Evolutionary conservation across 2,888 invertebrate species (phyloP).

Genomic region (Metellina segmentata): DNA sequence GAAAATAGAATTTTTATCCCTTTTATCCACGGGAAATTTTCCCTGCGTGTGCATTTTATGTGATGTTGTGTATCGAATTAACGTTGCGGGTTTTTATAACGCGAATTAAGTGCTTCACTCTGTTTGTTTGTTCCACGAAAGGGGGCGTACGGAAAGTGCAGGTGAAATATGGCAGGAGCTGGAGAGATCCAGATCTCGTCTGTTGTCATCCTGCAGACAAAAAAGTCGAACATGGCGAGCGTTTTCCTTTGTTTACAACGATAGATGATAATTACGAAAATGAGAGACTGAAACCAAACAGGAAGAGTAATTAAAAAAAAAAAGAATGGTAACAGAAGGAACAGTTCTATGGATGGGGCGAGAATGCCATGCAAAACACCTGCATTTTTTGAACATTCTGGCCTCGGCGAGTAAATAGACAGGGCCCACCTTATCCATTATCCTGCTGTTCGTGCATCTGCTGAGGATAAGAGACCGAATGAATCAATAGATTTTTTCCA

Average conservation of each 20-base stretch:
- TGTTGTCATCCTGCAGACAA: no score
- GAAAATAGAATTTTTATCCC: constrained; percentile 70
- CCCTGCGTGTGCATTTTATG: constrained; percentile 25
- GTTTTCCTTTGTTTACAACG: no score
- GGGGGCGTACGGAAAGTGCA: constrained; percentile 9
- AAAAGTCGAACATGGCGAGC: no score
- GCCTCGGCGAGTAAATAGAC: no score
- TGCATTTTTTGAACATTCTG: no score
- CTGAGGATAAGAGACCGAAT: not conserved
- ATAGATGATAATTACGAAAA: no score
- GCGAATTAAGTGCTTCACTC: constrained; percentile 46
- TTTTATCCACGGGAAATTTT: constrained; percentile 39
- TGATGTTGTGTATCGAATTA: constrained; percentile 51
- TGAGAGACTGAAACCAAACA: no score
- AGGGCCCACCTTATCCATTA: not conserved
- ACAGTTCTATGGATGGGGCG: not conserved
- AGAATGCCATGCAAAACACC: no score
- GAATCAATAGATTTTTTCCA: not conserved
- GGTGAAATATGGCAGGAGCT: not conserved
- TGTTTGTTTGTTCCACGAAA: not conserved
- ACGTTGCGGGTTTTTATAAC: constrained; percentile 44
- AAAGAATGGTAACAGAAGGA: not conserved
- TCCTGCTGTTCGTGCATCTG: not conserved
- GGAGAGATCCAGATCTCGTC: no score
- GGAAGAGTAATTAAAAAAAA: not conserved